A percentile compares a stretch with the other conserved stretches of the same genome.
phyloP scores from a whole-genome alignment of 2,797 vertebrate genomes.

The Paratrypauchen microcephalus region DNA sequence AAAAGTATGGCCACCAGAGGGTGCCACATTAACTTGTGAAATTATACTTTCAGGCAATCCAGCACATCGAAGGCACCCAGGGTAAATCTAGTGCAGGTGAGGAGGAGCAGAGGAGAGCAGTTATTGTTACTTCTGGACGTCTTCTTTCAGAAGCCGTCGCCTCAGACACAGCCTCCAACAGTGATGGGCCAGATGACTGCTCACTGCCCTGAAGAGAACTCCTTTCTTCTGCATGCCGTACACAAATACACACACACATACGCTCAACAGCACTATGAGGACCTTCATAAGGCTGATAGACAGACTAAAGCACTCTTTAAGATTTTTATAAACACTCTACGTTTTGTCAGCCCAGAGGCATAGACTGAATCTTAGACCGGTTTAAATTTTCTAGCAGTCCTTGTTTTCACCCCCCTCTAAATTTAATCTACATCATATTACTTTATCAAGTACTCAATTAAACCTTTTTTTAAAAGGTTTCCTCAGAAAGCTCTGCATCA shows the following conservation, averaged over 20 bases:
- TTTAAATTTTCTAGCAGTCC: slow-evolving; percentile 22
- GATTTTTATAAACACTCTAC: slow-evolving; percentile 24
- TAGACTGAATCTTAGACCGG: not conserved
- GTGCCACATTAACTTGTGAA: slow-evolving; percentile 12
- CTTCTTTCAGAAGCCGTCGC: slow-evolving; percentile 80
- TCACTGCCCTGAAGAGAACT: slow-evolving; percentile 84
- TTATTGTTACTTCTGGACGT: slow-evolving; percentile 88
- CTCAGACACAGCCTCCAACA: slow-evolving; percentile 90
- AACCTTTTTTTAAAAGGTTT: slow-evolving; percentile 14
- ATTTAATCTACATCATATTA: slow-evolving; percentile 35
- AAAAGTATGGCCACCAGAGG: slow-evolving; percentile 46
- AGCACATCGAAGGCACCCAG: slow-evolving; percentile 97
- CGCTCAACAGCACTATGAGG: slow-evolving; percentile 51
- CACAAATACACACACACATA: slow-evolving; percentile 40
- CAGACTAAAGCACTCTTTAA: slow-evolving; percentile 56
- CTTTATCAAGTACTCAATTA: slow-evolving; percentile 42
- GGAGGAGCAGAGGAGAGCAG: slow-evolving; percentile 87
- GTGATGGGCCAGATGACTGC: slow-evolving; percentile 86
- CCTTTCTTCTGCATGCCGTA: slow-evolving; percentile 10
- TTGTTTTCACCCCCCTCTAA: slow-evolving; percentile 39
- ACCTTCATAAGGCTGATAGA: slow-evolving; percentile 54
- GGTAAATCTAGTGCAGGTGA: slow-evolving; percentile 82
- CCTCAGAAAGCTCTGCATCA: slow-evolving; percentile 23
- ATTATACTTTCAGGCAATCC: slow-evolving; percentile 85
- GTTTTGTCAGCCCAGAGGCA: slow-evolving; percentile 47